Percentiles rank a stretch among this genome's conserved stretches.
Conservation (phyloP, 1,140 invertebrate genomes). For the Procambarus clarkii region DNA sequence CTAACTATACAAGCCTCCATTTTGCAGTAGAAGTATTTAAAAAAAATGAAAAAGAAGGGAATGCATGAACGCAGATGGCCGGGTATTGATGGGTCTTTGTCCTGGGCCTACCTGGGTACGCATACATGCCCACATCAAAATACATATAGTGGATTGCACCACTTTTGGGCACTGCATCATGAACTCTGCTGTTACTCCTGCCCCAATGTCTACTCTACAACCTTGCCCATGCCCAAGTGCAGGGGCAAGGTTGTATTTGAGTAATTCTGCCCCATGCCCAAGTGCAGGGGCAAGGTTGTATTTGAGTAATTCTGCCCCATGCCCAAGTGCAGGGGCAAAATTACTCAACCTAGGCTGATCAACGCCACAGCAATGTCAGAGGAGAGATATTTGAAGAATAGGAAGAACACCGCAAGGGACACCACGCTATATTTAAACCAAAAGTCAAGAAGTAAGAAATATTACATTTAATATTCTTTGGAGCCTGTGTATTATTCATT, state of each 20-base stretch:
- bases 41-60: not conserved
- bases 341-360: not conserved
- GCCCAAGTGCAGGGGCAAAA: not conserved
- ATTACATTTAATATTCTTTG: too few relatives aligned
- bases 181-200: conserved; percentile 60
- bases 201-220: not conserved
- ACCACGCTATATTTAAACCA: conserved; percentile 20
- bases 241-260: too few relatives aligned
- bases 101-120: too few relatives aligned
- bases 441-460: not conserved
- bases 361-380: conserved; percentile 31
- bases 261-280: not conserved
- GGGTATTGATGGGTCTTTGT: too few relatives aligned
- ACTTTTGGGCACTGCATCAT: not conserved
- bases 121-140: too few relatives aligned
- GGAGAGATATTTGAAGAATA: conserved; percentile 47
- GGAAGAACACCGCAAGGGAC: conserved; percentile 30
- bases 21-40: too few relatives aligned
- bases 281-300: not conserved
- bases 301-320: not conserved
- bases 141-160: not conserved
- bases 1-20: not conserved
- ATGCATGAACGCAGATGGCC: too few relatives aligned
- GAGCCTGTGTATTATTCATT: too few relatives aligned
- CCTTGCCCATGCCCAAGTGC: not conserved